phyloP scores from a whole-genome alignment of 2,113 vertebrate species.

The Thomomys bottae region DNA sequence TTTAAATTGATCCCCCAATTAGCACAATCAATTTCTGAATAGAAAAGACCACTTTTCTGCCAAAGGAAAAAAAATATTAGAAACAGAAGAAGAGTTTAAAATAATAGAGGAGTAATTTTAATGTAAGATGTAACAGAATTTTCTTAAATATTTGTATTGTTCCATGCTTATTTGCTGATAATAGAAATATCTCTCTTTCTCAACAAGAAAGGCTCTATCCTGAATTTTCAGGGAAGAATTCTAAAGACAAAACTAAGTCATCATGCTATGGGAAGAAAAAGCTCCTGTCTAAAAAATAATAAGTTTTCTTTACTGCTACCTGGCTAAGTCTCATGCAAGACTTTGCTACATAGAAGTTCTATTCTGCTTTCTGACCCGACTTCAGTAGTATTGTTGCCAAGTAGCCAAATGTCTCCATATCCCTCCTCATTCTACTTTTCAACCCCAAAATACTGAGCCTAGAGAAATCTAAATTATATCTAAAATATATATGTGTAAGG shows the following conservation, averaged over 20 bases:
- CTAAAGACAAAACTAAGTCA: neutral
- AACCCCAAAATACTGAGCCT: neutral
- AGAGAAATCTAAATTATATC: neutral
- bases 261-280: neutral
- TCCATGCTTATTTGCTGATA: neutral
- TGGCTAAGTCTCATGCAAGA: neutral
- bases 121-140: neutral
- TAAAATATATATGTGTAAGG: neutral
- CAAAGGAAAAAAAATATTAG: neutral
- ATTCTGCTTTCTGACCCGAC: neutral
- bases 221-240: neutral
- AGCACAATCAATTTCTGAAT: neutral
- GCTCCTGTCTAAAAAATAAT: neutral
- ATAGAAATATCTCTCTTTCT: neutral
- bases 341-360: neutral
- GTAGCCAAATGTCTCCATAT: neutral
- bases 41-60: neutral
- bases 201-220: neutral
- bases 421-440: neutral
- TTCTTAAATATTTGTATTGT: neutral
- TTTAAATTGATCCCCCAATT: neutral
- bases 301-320: neutral
- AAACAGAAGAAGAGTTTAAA: neutral
- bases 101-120: constrained; percentile 1
- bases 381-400: neutral